These are phyloP conservation scores for Nasonia vitripennis DNA, from an alignment of 1,140 invertebrate species.

Conservation along the genomic window DNA sequence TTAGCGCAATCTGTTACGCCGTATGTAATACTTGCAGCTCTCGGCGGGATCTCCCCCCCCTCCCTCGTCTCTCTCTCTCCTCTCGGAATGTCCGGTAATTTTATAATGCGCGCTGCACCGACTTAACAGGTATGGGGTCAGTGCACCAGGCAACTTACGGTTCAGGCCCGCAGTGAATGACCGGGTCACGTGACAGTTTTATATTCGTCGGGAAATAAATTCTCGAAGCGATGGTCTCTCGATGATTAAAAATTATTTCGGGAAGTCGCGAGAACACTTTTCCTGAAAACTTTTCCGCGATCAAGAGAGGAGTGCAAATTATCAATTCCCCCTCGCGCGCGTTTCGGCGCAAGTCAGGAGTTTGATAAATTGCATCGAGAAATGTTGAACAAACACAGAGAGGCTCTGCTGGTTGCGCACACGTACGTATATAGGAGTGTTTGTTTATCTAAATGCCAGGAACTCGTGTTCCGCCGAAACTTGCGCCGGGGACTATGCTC, in stretches of 20 bases:
- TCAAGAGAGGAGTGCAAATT: not conserved
- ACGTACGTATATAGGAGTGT: not conserved
- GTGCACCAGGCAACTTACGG: not conserved
- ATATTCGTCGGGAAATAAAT: not conserved
- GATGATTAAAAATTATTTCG: not conserved
- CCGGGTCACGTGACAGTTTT: not conserved
- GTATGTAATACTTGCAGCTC: too few species aligned
- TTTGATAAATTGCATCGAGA: not conserved
- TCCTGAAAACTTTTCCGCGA: not conserved
- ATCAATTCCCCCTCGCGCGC: not conserved
- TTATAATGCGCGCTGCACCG: not conserved
- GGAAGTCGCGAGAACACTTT: not conserved
- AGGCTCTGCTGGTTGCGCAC: not conserved
- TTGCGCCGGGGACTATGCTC: not conserved
- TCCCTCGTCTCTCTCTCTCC: slow-evolving; percentile 1
- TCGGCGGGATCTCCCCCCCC: not conserved
- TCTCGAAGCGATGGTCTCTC: not conserved
- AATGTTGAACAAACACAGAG: not conserved
- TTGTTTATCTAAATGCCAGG: not conserved
- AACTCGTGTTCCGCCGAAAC: not conserved
- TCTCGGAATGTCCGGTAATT: not conserved
- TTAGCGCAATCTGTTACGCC: not conserved
- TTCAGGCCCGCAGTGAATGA: not conserved
- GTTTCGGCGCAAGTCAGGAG: not conserved
- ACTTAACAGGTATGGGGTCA: not conserved